These are phyloP conservation scores for Aphelinus atriplicis DNA, from an alignment of 1,140 invertebrate genomes.

Conservation along the genomic window DNA sequence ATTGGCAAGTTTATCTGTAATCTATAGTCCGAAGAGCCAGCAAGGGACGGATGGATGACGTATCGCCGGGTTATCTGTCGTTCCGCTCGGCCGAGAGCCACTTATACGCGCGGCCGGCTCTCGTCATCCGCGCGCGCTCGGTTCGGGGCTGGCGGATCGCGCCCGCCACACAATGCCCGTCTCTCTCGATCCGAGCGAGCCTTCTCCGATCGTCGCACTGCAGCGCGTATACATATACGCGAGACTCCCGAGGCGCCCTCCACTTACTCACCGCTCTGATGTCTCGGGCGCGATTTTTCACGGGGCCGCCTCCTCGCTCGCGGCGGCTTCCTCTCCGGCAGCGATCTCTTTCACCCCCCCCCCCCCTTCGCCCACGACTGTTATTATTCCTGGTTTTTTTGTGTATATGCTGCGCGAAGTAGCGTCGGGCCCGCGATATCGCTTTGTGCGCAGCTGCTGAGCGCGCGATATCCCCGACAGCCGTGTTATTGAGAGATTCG, in stretches of 20 bases:
- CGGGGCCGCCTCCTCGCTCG: neutral
- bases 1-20: slow-evolving; percentile 35
- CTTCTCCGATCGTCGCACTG: slow-evolving; percentile 5
- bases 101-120: neutral
- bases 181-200: slow-evolving; percentile 17
- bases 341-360: no score
- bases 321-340: neutral
- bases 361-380: no score
- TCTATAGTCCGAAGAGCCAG: slow-evolving; percentile 24
- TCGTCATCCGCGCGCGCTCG: neutral
- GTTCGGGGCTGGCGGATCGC: neutral
- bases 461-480: no score
- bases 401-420: no score
- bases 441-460: no score
- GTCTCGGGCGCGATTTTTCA: neutral
- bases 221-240: neutral
- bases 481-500: no score
- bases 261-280: slow-evolving; percentile 6
- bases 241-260: slow-evolving; percentile 13
- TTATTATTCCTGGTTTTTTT: no score
- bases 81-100: slow-evolving; percentile 21
- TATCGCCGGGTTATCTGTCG: slow-evolving; percentile 32
- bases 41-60: neutral
- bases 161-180: slow-evolving; percentile 19
- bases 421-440: no score